These are phyloP conservation scores for Loriculus beryllinus DNA, from an alignment of 2,797 vertebrate genomes.

Conservation along the genomic window DNA sequence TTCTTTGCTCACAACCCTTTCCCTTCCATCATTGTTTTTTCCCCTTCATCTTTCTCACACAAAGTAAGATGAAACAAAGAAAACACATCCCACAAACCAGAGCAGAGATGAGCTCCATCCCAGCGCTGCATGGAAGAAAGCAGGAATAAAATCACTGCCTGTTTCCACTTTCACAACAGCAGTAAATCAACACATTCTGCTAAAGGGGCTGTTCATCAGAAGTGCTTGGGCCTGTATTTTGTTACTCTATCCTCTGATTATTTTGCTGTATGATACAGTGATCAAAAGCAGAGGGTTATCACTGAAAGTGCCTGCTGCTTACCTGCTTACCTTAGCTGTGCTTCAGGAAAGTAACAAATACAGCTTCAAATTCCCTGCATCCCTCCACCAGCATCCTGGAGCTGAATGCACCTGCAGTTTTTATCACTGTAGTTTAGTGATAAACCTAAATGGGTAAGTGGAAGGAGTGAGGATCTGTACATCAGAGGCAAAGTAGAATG, in stretches of 20 bases:
- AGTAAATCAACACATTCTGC: neutral
- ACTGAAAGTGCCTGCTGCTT: neutral
- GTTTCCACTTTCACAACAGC: neutral
- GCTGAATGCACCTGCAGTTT: neutral
- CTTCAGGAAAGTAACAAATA: neutral
- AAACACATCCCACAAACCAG: neutral
- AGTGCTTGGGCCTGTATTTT: neutral
- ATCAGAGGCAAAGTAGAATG: neutral
- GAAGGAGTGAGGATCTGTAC: neutral
- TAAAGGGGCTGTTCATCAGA: neutral
- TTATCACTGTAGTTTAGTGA: neutral
- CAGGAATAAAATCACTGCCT: neutral
- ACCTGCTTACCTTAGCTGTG: neutral
- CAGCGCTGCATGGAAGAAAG: neutral
- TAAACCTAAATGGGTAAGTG: neutral
- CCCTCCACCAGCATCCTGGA: neutral
- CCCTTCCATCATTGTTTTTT: neutral
- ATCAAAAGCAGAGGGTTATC: neutral
- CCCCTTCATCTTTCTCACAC: neutral
- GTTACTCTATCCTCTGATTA: neutral
- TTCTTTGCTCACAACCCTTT: neutral
- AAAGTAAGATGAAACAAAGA: constrained; percentile 6
- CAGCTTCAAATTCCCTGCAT: neutral
- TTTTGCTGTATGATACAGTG: neutral
- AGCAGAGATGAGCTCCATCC: neutral